Base-by-base conservation (phyloP, 2,797 vertebrate genomes). In the Gobionotothen gibberifrons region DNA sequence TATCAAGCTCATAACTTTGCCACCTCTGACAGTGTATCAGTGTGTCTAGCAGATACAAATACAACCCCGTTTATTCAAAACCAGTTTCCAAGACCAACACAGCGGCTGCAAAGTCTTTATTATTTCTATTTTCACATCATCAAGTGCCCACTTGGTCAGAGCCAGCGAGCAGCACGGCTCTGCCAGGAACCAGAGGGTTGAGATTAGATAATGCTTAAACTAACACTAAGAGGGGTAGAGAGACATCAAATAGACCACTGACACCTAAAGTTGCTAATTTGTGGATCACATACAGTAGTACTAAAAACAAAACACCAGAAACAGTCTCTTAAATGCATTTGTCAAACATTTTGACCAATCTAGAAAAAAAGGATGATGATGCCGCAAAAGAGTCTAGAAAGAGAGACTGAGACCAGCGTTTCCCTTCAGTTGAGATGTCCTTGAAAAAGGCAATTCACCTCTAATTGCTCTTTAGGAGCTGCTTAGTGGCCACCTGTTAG, bases 371-470 rank as follows among this genome's bases (percentile, higher is more conserved):
- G 6, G 12, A 22, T n/a, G 15, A 59, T 19, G 64, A 12, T 64
- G 16, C 43, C 2, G 67, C n/a, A 36, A 3, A 52, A 21, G 36
- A 47, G 10, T 8, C 4, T 16, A 42, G 29, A 63, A 64, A 62
- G 36, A 58, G 12, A 40, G 58, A 46, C 15, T 26, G 42, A 76
- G 14, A 40, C 21, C 60, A 29, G 52, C 5, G 2, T 61, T 66
- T 60, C 16, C n/a, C n/a, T 60, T 43, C 4, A 68, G 64, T 8
- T 51, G 57, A 60, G 11, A 66, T 15, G 21, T 6, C 26, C 10
- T 32, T 78, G 11, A 61, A 71, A 55, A 42, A 79, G 26, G 69
- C 48, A 48, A 53, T 67, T 81, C 66, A 78, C 74, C 76, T 78
- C 47, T 10, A 71, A 4, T 8, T 70, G 66, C 52, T 61, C 43